phyloP scores from a whole-genome alignment of 2,797 vertebrate species.

The Centroberyx gerrardi region DNA sequence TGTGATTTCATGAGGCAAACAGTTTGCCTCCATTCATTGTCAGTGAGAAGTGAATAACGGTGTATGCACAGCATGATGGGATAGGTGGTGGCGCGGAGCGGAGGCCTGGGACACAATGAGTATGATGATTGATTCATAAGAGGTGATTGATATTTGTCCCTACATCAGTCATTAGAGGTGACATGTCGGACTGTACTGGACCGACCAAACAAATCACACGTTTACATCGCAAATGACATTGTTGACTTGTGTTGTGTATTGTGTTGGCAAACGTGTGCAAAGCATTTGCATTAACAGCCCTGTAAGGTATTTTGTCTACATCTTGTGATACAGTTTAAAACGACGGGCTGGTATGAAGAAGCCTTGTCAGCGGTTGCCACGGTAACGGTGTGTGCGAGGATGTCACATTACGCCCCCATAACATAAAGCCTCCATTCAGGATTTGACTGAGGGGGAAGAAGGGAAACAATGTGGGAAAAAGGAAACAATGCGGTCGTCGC shows the following conservation, averaged over 20 bases:
- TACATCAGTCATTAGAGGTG: background rate
- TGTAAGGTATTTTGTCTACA: conserved; percentile 19
- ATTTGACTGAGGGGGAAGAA: background rate
- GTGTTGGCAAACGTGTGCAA: conserved; percentile 7
- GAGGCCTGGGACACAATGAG: no score
- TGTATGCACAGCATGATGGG: no score
- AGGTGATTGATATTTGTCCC: no score
- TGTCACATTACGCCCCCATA: conserved; percentile 49
- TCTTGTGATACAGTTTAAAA: conserved; percentile 37
- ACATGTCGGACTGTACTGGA: background rate
- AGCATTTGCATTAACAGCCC: background rate
- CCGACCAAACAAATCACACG: background rate
- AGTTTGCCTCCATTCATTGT: no score
- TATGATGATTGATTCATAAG: no score
- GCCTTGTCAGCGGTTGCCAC: conserved; percentile 61
- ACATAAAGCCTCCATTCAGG: conserved; percentile 17
- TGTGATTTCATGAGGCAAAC: no score
- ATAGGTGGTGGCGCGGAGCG: no score
- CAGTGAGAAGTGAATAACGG: no score
- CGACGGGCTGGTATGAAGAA: conserved; percentile 5
- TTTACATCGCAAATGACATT: background rate
- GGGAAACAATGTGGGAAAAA: no score
- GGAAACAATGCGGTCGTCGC: background rate
- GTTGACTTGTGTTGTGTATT: background rate
- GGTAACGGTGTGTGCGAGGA: conserved; percentile 54